Conservation (phyloP, 1,140 invertebrate genomes). For the Augochlora pura region DNA sequence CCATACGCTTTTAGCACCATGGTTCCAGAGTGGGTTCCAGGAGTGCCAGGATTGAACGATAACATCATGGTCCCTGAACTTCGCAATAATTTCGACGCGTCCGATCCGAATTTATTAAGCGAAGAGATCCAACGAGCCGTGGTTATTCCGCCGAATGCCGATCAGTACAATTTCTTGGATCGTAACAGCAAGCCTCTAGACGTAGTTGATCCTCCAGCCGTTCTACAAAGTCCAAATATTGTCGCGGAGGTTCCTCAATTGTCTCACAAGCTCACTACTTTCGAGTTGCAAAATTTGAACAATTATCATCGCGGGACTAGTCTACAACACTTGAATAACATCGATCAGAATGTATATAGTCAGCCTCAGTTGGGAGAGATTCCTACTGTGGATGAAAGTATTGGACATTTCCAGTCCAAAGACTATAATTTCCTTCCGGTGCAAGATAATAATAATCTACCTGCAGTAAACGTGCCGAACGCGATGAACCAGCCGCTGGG, state of each 20-base stretch:
- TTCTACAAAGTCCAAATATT: not conserved
- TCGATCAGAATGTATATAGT: not conserved
- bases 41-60: not conserved
- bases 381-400: not conserved
- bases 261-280: not conserved
- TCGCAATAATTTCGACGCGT: not conserved
- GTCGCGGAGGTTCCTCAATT: not conserved
- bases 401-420: not conserved
- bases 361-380: not conserved
- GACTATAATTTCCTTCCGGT: not conserved
- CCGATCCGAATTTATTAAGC: not conserved
- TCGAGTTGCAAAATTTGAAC: not conserved
- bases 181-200: not conserved
- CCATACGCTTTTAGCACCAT: not conserved
- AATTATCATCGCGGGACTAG: not conserved
- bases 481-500: slow-evolving; percentile 31
- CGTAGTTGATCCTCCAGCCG: not conserved
- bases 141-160: not conserved
- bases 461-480: not conserved
- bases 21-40: not conserved
- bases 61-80: not conserved
- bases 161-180: not conserved
- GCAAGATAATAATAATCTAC: not conserved
- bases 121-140: not conserved
- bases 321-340: not conserved